Percentiles rank a stretch among this genome's conserved stretches.
phyloP scores from a whole-genome alignment of 2,888 invertebrate genomes.

The Bombylius major region DNA sequence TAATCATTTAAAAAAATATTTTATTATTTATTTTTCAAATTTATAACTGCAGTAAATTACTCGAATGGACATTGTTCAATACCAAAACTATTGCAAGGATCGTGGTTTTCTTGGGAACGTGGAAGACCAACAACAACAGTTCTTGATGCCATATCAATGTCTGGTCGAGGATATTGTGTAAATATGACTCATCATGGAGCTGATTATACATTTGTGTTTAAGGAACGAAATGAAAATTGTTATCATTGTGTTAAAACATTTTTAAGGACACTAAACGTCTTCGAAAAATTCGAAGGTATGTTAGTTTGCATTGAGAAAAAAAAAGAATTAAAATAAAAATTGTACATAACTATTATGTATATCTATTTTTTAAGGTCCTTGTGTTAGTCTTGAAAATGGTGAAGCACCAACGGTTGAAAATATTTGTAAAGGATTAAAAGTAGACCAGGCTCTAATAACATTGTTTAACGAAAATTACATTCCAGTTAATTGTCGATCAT shows the following conservation, averaged over 20 bases:
- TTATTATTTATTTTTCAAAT: too few relatives aligned
- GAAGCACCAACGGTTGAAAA: constrained; percentile 59
- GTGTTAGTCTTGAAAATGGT: constrained; percentile 53
- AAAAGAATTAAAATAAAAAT: not conserved
- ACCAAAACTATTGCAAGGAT: constrained; percentile 65
- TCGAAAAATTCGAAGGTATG: constrained; percentile 79
- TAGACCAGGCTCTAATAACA: constrained; percentile 70
- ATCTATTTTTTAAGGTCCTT: constrained; percentile 44
- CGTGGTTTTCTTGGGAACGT: constrained; percentile 88
- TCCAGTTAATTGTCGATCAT: constrained; percentile 82
- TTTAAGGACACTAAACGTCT: constrained; percentile 74
- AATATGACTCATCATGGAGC: constrained; percentile 61
- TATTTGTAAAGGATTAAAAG: constrained; percentile 61
- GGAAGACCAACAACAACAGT: constrained; percentile 71
- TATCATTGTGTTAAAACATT: constrained; percentile 75
- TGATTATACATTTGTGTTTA: constrained; percentile 77
- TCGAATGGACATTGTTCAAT: constrained; percentile 46
- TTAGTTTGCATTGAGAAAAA: constrained; percentile 11
- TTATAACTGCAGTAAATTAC: not conserved
- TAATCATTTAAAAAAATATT: too few relatives aligned
- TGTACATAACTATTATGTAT: not conserved
- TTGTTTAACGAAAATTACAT: constrained; percentile 82
- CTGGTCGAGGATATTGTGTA: constrained; percentile 58
- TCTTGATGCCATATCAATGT: constrained; percentile 69
- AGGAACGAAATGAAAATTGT: constrained; percentile 47